A percentile compares a stretch with the other conserved stretches of the same genome.
Evolutionary conservation across 92 coral and sea anemone genomes (phyloP).

Genomic region (Montipora capitata): DNA sequence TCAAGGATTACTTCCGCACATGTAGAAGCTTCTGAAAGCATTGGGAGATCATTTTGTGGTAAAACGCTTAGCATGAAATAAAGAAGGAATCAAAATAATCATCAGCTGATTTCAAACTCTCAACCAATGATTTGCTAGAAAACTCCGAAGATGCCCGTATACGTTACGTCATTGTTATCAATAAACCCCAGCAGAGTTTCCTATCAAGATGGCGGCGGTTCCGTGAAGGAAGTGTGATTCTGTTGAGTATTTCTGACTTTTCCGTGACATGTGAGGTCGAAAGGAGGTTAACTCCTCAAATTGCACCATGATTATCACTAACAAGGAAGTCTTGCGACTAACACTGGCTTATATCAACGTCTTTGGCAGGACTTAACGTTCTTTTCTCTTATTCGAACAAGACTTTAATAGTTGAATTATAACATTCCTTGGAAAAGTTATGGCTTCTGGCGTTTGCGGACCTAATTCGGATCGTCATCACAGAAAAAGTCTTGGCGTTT

Average conservation of each 20-base stretch:
- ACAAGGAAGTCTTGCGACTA: conserved; percentile 45
- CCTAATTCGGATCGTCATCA: not conserved
- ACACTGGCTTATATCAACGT: not conserved
- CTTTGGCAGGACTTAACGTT: conserved; percentile 15
- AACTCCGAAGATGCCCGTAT: conserved; percentile 52
- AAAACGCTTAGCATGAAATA: no score
- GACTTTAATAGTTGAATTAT: not conserved
- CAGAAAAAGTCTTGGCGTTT: not conserved
- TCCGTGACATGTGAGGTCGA: conserved; percentile 9
- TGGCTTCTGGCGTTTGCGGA: conserved; percentile 35
- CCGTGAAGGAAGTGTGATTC: conserved; percentile 42
- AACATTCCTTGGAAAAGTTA: conserved; percentile 9
- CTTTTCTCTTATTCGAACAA: conserved; percentile 9
- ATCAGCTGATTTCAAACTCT: conserved; percentile 75
- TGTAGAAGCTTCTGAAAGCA: no score
- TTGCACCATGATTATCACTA: conserved; percentile 63
- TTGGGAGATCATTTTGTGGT: no score
- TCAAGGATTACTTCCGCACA: no score
- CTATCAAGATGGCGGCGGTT: conserved; percentile 89
- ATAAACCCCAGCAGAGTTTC: conserved; percentile 74
- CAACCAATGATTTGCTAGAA: conserved; percentile 46
- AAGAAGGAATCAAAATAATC: no score
- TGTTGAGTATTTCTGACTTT: conserved; percentile 27
- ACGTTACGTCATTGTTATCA: conserved; percentile 84
- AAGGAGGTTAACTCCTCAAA: conserved; percentile 33